Conservation (phyloP, 1,140 invertebrate species). For the Rhyacophila brunnea region DNA sequence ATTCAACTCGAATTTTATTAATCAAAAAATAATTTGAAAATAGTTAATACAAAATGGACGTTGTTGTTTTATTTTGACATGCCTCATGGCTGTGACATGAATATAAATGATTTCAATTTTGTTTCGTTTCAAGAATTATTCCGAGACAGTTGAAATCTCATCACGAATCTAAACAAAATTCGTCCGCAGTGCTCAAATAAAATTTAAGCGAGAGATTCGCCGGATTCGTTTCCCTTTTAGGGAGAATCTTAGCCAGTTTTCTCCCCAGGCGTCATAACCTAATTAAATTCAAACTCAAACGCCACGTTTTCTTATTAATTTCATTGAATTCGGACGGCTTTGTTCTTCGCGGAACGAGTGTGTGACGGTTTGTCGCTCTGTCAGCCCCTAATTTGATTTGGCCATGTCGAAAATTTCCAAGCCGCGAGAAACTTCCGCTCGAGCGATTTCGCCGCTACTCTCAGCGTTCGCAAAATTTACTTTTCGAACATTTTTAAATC, state of each 20-base stretch:
- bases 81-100: too few relatives aligned
- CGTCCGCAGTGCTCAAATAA: too few relatives aligned
- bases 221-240: too few relatives aligned
- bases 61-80: too few relatives aligned
- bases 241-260: background rate
- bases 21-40: too few relatives aligned
- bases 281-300: conserved; percentile 25
- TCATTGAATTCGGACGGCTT: conserved; percentile 23
- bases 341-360: conserved; percentile 21
- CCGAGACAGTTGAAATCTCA: too few relatives aligned
- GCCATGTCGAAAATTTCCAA: conserved; percentile 11
- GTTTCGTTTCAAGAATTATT: too few relatives aligned
- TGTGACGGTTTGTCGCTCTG: conserved; percentile 31
- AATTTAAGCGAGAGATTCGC: too few relatives aligned
- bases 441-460: conserved; percentile 1
- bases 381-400: conserved; percentile 27
- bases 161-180: too few relatives aligned
- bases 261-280: conserved; percentile 15
- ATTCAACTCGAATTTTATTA: too few relatives aligned
- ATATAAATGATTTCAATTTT: too few relatives aligned
- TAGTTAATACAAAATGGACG: background rate
- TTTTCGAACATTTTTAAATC: background rate
- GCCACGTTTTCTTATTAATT: conserved; percentile 31
- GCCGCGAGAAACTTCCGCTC: conserved; percentile 20
- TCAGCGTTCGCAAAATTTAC: conserved; percentile 1